phyloP scores from a whole-genome alignment of 2,113 vertebrate species.

The Gyps fulvus region DNA sequence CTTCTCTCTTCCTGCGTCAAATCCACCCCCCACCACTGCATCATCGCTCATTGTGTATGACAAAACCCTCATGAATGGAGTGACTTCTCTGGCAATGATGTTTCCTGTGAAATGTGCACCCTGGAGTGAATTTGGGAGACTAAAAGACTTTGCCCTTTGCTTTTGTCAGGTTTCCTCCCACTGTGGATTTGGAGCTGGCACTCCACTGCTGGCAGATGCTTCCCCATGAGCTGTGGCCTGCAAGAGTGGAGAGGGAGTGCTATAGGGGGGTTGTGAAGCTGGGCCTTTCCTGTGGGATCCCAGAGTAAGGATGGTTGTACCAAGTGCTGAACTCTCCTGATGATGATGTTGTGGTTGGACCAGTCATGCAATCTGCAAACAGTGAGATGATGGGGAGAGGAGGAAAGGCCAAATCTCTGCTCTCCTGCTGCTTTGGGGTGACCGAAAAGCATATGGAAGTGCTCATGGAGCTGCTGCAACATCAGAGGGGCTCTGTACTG shows the following conservation, averaged over 20 bases:
- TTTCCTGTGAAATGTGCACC: background rate
- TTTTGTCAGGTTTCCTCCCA: background rate
- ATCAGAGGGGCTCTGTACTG: background rate
- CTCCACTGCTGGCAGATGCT: background rate
- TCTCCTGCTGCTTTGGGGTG: background rate
- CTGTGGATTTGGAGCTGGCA: background rate
- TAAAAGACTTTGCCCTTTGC: background rate
- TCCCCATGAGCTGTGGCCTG: rapidly evolving
- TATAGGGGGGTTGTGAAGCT: background rate
- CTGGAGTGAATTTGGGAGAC: background rate
- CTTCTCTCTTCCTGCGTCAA: constrained; percentile 32
- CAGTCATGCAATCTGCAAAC: background rate
- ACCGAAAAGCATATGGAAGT: background rate
- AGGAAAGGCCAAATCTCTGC: background rate
- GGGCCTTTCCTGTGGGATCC: background rate
- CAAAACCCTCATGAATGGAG: constrained; percentile 13
- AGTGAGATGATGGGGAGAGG: background rate
- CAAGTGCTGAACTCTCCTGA: background rate
- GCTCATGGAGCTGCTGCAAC: background rate
- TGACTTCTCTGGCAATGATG: background rate
- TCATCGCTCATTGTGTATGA: constrained; percentile 6
- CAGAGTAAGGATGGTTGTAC: background rate
- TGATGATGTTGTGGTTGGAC: background rate
- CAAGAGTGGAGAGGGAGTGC: background rate
- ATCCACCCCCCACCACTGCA: background rate